Evolutionary conservation across 2,797 vertebrate species (phyloP).

Genomic region (Schizopygopsis malacanthus): DNA sequence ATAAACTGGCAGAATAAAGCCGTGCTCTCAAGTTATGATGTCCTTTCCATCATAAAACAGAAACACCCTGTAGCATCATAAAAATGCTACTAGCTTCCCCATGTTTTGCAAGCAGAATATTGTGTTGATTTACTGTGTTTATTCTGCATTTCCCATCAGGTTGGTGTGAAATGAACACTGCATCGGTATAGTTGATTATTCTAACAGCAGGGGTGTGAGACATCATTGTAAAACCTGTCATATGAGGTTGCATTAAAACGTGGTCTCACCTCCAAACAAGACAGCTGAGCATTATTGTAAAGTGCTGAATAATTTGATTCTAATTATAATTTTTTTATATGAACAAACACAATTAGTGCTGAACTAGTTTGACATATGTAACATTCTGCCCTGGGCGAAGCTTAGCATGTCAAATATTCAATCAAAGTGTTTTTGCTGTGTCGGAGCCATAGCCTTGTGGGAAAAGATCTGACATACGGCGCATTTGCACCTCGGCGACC

Average conservation of each 20-base stretch:
- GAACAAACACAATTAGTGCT: constrained; percentile 60
- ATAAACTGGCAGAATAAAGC: constrained; percentile 18
- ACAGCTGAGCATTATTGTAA: constrained; percentile 18
- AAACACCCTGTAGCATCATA: not conserved
- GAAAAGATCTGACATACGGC: not conserved
- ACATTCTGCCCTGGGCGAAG: constrained; percentile 48
- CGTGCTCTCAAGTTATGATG: not conserved
- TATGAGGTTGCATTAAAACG: not conserved
- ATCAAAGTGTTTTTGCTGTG: constrained; percentile 22
- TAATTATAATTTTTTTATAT: constrained; percentile 51
- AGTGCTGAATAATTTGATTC: constrained; percentile 55
- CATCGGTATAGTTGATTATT: not conserved
- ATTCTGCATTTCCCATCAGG: not conserved
- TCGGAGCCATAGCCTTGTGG: not conserved
- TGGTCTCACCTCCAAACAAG: constrained; percentile 27
- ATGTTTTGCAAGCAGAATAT: not conserved
- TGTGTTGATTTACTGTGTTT: not conserved
- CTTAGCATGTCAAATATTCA: constrained; percentile 31
- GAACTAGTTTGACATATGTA: constrained; percentile 57
- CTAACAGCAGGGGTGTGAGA: constrained; percentile 8
- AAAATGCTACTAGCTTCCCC: not conserved
- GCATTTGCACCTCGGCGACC: not conserved
- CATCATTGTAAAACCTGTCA: not conserved
- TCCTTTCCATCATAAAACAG: constrained; percentile 30
- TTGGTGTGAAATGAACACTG: constrained; percentile 10